Base-by-base conservation (phyloP, 2,888 invertebrate genomes). In the Eutolmus rufibarbis region DNA sequence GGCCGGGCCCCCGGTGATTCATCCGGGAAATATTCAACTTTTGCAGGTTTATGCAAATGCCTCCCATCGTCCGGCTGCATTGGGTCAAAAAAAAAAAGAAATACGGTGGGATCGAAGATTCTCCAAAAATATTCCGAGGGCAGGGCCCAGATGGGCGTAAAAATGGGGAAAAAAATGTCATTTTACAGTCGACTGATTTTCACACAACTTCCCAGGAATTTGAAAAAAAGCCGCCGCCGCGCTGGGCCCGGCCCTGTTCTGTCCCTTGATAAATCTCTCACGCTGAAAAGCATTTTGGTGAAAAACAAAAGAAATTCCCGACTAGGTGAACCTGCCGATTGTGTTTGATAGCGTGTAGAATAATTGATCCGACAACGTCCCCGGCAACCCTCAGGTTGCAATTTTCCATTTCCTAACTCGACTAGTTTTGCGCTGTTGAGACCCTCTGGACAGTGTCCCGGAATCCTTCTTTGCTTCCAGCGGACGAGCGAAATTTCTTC, bases 331-430 rank as follows among this genome's bases (percentile, higher is more conserved):
- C 84, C 86, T 86, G 76, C 76, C 88, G 87, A 85, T 87, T 88
- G 88, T 89, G 89, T 88, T 89, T 89, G 89, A 89, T 89, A 89
- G 89, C 88, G 89, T 89, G 89, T 89, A 88, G 87, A 87, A 88
- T 89, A 89, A 89, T 89, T 89, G 87, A 88, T 88, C 89, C 89
- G 89, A 89, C 89, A 88, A 28, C 66, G 9, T 84, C 7, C 14
- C 37, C 40, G 66, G 19, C 31, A 12, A 23, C 87, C 88, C 88
- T 19, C 16, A 28, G 57, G 40, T 66, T 84, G 84, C 84, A 84
- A 84, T 84, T 84, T 84, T 74, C 84, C 84, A 84, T 84, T 84
- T 84, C 74, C 84, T 8, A 23, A 23, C n/a, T 37, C 12, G 57
- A 66, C 14, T 74, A 74, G 57, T 84, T 84, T 84, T 57, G 7